Evolutionary conservation across 2,113 vertebrate species (phyloP), one percentile per base, ranked within the genome.

Genomic region (Tyrannus savana): DNA sequence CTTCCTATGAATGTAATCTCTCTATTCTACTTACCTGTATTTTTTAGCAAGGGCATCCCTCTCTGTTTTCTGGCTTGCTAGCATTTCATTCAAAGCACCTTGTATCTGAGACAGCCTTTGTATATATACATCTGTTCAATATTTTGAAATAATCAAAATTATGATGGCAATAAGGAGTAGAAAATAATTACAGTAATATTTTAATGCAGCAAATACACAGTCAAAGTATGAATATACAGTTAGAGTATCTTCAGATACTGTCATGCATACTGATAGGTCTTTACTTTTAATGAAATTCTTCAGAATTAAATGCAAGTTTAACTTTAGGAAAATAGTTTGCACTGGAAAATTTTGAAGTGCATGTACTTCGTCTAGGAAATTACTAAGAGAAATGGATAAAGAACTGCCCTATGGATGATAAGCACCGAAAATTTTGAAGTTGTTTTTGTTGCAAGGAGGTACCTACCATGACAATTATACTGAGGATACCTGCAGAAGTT

Each of bases 31-130:
- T 92, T 86, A 98, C 98, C 98, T 97, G 95, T 98, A 98, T 90
- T 98, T 98, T 97, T 98, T 98, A 95, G 96, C 97, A 93, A 98
- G 96, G 12, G 75, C 72, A 95, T 98, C 97, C 23, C 97, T 97
- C 97, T 98, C 97, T 66, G 74, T 87, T 87, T 97, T 98, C 85
- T 98, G 98, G 47, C 95, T 96, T 82, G 90, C 91, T 97, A 98
- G 95, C 60, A 98, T 72, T 75, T 94, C 75, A 95, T 98, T 97
- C 95, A 98, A 87, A 87, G 94, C 67, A n/a, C 93, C 89, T 93
- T 98, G 97, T 68, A 98, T 87, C 41, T 97, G 82, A 92, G 93
- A 95, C 84, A 98, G 73, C 16, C 63, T 90, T 73, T 85, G 83
- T 46, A 87, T 68, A 89, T 94, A 97, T 6, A 67, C 5, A 84